phyloP scores from a whole-genome alignment of 2,113 vertebrate species.

The Saguinus imperator region DNA sequence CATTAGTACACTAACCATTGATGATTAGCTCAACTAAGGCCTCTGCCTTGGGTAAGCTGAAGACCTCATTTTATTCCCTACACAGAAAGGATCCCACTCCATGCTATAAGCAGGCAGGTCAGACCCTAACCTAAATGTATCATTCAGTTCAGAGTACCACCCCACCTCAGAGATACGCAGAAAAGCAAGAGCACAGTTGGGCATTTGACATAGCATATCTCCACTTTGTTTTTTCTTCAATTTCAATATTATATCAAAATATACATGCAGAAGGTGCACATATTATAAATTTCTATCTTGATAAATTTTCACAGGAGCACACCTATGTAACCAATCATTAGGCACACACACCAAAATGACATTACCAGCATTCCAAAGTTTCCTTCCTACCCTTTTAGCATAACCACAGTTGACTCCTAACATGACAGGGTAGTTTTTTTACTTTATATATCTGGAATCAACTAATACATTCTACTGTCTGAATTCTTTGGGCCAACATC shows the following conservation, averaged over 20 bases:
- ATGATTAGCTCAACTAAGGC: not conserved
- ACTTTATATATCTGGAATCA: not conserved
- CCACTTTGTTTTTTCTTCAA: not conserved
- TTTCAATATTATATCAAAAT: conserved; percentile 1
- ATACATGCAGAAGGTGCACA: not conserved
- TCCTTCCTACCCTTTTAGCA: not conserved
- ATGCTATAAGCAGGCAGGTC: not conserved
- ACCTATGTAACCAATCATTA: not conserved
- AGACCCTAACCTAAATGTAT: not conserved
- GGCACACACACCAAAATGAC: not conserved
- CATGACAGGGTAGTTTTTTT: not conserved
- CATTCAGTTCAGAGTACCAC: not conserved
- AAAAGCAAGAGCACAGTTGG: not conserved
- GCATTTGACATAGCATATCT: not conserved
- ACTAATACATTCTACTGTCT: not conserved
- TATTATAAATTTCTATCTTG: not conserved
- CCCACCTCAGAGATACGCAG: not conserved
- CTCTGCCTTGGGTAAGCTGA: not conserved
- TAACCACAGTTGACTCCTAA: not conserved
- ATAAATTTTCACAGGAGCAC: not conserved
- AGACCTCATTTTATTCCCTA: not conserved
- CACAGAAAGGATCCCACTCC: not conserved
- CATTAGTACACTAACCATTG: not conserved
- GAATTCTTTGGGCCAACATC: not conserved
- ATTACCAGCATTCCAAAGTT: not conserved